These are phyloP conservation scores for Menura novaehollandiae DNA, from an alignment of 2,113 vertebrate genomes.

Conservation along the genomic window DNA sequence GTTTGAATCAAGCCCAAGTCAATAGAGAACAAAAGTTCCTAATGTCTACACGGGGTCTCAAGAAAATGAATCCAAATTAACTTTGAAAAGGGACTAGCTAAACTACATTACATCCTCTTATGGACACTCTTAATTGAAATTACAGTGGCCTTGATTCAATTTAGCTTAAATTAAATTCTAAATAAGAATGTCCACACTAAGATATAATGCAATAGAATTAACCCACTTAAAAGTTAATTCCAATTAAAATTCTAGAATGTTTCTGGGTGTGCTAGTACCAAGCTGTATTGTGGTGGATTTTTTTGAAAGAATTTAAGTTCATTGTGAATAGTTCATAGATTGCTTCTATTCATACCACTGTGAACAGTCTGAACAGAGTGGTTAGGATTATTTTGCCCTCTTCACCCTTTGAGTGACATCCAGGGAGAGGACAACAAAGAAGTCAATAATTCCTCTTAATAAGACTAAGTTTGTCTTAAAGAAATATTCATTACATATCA, in stretches of 20 bases:
- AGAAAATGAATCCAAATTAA: constrained; percentile 44
- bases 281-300: background rate
- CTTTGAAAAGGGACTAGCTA: constrained; percentile 29
- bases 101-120: constrained; percentile 36
- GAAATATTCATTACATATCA: background rate
- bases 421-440: background rate
- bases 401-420: background rate
- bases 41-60: background rate
- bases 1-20: background rate
- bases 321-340: background rate
- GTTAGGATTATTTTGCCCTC: background rate
- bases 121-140: constrained; percentile 52
- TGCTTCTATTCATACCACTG: background rate
- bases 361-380: background rate
- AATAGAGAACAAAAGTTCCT: constrained; percentile 26
- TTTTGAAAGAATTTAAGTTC: background rate
- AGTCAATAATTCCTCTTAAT: background rate
- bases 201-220: constrained; percentile 42
- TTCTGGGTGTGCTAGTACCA: background rate
- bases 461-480: background rate
- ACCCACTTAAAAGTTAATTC: constrained; percentile 37
- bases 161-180: constrained; percentile 44
- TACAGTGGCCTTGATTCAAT: constrained; percentile 52
- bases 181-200: constrained; percentile 30
- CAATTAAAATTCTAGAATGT: constrained; percentile 22